Evolutionary conservation across 2,888 invertebrate genomes (phyloP).

Genomic region (Caenorhabditis drosophilae): DNA sequence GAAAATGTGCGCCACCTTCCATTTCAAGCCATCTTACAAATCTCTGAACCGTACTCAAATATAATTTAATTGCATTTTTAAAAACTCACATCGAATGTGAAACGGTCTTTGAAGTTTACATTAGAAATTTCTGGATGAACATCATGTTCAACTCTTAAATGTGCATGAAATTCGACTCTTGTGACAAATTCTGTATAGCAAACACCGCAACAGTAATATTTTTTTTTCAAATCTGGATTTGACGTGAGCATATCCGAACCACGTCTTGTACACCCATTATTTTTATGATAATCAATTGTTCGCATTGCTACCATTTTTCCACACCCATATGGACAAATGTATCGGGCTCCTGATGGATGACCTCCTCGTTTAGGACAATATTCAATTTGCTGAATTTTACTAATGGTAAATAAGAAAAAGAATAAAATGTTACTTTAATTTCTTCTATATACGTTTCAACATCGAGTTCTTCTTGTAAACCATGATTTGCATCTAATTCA

Average conservation of each 20-base stretch:
- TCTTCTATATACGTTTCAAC: slow-evolving; percentile 19
- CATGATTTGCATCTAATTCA: slow-evolving; percentile 3
- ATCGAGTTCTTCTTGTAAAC: slow-evolving; percentile 9
- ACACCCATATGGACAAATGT: slow-evolving; percentile 54
- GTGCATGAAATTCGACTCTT: slow-evolving; percentile 34
- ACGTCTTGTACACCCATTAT: slow-evolving; percentile 44
- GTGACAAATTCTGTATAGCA: slow-evolving; percentile 44
- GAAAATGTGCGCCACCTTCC: slow-evolving; percentile 56
- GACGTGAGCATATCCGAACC: slow-evolving; percentile 5
- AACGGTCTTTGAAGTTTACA: slow-evolving; percentile 32
- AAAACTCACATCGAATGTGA: slow-evolving; percentile 37
- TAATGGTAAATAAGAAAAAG: neutral
- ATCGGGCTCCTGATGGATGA: slow-evolving; percentile 17
- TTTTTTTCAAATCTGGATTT: slow-evolving; percentile 32
- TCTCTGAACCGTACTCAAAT: slow-evolving; percentile 24
- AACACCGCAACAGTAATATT: slow-evolving; percentile 50
- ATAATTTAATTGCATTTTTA: neutral
- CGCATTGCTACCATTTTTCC: slow-evolving; percentile 43
- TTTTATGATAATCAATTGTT: slow-evolving; percentile 54
- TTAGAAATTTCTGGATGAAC: slow-evolving; percentile 41
- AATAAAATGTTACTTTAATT: slow-evolving; percentile 12
- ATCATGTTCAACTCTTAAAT: slow-evolving; percentile 46
- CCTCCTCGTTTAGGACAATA: slow-evolving; percentile 1
- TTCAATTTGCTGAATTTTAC: neutral
- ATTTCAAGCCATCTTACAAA: slow-evolving; percentile 51